Base-by-base conservation (phyloP, 2,888 invertebrate species). In the Folsomia manolachei region DNA sequence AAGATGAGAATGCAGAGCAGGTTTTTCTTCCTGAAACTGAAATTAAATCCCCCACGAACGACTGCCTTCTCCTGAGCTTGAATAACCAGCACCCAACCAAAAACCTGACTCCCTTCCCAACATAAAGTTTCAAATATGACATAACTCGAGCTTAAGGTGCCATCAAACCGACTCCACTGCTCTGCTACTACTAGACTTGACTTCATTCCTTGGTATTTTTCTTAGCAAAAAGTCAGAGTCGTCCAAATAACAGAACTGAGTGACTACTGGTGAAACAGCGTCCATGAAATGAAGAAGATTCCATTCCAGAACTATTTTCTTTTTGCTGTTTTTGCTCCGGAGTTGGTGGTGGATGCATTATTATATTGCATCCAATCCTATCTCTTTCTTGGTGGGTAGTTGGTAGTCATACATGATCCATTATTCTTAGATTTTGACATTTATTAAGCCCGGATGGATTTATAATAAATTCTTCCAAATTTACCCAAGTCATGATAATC, bases 351-450 rank as follows among this genome's bases (percentile, higher is more conserved):
- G 39, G 39, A 39, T 39, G 39, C 39, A 39, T 14, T 39, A 39
- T 39, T 39, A n/a, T n/a, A 39, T 39, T 39, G 39, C 39, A 9
- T 39, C 39, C 4, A 39, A 39, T 39, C 14, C 39, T 64, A 24
- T 27, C 64, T 64, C 60, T 11, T 11, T 26, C 62, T 64, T 27
- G 26, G 18, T 21, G 11, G 64, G 27, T n/a, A n/a, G n/a, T n/a
- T n/a, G n/a, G n/a, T n/a, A n/a, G n/a, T n/a, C n/a, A n/a, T n/a
- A 64, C 65, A 66, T 66, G 65, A 66, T 66, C 65, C 65, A 66
- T 66, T 66, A 66, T 66, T 66, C 65, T 66, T 66, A 52, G 23
- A 66, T 66, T 66, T 66, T 66, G 65, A 66, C 65, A 66, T 66
- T 66, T 66, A 66, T 66, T 66, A 66, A 66, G 65, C 65, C 65